Evolutionary conservation across 2,113 vertebrate species (phyloP).

Genomic region (Podarcis raffonei): DNA sequence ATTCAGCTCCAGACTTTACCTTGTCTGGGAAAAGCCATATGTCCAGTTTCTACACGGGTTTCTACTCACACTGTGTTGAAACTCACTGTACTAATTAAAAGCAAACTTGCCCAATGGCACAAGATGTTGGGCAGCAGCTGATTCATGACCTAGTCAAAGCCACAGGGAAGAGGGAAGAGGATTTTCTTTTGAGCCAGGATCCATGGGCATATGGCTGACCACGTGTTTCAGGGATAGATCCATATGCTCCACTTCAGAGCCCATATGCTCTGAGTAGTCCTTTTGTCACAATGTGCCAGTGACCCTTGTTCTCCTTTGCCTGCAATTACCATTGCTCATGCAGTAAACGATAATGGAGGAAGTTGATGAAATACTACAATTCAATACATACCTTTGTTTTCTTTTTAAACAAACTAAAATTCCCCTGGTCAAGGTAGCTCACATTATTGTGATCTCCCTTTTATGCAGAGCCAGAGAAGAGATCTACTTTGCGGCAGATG

Average conservation of each 20-base stretch:
- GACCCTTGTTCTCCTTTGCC: constrained; percentile 68
- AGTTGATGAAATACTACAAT: constrained; percentile 47
- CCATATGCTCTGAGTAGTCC: constrained; percentile 74
- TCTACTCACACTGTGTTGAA: constrained; percentile 75
- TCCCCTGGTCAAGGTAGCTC: not conserved
- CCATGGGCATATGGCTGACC: constrained; percentile 75
- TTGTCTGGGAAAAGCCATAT: constrained; percentile 73
- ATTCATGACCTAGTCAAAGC: constrained; percentile 78
- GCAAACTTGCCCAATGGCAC: constrained; percentile 67
- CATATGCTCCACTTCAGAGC: constrained; percentile 76
- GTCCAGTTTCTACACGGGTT: constrained; percentile 75
- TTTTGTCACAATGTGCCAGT: constrained; percentile 62
- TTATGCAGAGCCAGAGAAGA: constrained; percentile 35
- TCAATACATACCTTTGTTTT: constrained; percentile 44
- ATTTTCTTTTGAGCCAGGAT: constrained; percentile 67
- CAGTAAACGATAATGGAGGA: constrained; percentile 46
- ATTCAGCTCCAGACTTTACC: constrained; percentile 49
- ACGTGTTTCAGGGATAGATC: constrained; percentile 72
- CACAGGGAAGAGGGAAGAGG: constrained; percentile 65
- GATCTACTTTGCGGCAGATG: not conserved
- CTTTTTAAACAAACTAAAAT: not conserved
- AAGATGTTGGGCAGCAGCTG: constrained; percentile 72
- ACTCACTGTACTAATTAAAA: constrained; percentile 77
- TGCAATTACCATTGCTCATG: constrained; percentile 66
- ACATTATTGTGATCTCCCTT: not conserved